Evolutionary conservation across 2,797 vertebrate species (phyloP), one percentile per base, ranked within the genome.

Genomic region (Lepilemur ruficaudatus): DNA sequence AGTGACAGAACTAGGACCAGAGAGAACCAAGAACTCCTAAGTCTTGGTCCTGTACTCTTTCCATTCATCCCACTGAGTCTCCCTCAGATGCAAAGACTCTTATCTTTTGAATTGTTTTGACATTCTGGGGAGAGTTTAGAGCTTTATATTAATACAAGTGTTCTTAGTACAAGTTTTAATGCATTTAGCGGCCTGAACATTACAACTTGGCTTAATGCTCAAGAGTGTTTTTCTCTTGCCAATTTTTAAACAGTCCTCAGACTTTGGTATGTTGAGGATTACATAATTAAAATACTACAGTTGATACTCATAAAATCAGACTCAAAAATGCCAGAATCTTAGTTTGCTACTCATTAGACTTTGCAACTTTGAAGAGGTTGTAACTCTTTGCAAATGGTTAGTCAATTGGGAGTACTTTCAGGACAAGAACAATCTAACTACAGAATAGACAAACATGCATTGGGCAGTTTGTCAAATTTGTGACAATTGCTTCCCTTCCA

Each of bases 271-370:
- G 15, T 55, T 63, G 18, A 55, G 23, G 17, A 87, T 69, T 75
- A 90, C 4, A 61, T 87, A 95, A 69, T 87, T 96, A 83, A 91
- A 93, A 22, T 76, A 25, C 4, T 72, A 9, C 55, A 48, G 22
- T 28, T 83, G 76, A 61, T 72, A 80, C 15, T 92, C 59, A 84
- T 79, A 95, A 92, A 96, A 91, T 89, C 55, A 81, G 5, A 61
- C 30, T 70, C 32, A 73, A 30, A 75, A 84, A 78, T 15, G 22
- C n/a, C 18, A 75, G 43, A 75, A 67, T 57, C 17, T 88, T 65
- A 67, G 41, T 61, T 79, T 61, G 30, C 91, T 83, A 63, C 25
- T 69, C 41, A 32, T 73, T 94, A 89, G 9, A 83, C 4, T 84
- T 75, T n/a, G 59, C 15, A 92, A 88, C 59, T 75, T 93, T 25